Conservation (phyloP, 1,140 invertebrate genomes). For the Dendrolimus punctatus region DNA sequence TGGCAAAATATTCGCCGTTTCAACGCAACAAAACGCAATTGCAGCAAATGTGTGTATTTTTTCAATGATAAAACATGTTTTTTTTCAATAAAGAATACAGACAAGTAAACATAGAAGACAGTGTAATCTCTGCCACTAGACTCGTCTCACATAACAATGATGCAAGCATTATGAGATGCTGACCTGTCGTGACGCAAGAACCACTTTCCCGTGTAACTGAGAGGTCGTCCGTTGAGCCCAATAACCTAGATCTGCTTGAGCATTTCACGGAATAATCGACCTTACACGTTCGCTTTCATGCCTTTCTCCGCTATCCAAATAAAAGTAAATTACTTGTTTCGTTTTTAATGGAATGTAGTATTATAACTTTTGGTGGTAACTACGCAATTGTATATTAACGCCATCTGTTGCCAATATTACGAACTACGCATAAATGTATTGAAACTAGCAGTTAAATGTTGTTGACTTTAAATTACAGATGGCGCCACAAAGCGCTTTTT, state of each 20-base stretch:
- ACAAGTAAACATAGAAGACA: too few species aligned
- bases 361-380: not conserved
- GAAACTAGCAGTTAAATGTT: too few species aligned
- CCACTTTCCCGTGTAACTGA: constrained; percentile 45
- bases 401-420: constrained; percentile 21
- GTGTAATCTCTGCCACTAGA: too few species aligned
- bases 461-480: too few species aligned
- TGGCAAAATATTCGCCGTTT: too few species aligned
- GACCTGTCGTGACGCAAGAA: constrained; percentile 52
- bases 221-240: constrained; percentile 40
- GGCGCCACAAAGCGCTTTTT: too few species aligned
- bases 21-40: too few species aligned
- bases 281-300: constrained; percentile 15
- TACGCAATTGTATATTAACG: constrained; percentile 9
- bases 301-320: not conserved
- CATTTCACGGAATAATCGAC: constrained; percentile 28
- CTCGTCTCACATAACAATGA: constrained; percentile 22
- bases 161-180: constrained; percentile 46
- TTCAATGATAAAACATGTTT: too few species aligned
- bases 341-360: constrained; percentile 3
- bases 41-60: too few species aligned
- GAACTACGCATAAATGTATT: constrained; percentile 5
- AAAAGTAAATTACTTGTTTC: constrained; percentile 5
- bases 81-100: too few species aligned
- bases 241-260: constrained; percentile 42